Base-by-base conservation (phyloP, 92 coral and sea anemone species). In the Blastomussa wellsi region DNA sequence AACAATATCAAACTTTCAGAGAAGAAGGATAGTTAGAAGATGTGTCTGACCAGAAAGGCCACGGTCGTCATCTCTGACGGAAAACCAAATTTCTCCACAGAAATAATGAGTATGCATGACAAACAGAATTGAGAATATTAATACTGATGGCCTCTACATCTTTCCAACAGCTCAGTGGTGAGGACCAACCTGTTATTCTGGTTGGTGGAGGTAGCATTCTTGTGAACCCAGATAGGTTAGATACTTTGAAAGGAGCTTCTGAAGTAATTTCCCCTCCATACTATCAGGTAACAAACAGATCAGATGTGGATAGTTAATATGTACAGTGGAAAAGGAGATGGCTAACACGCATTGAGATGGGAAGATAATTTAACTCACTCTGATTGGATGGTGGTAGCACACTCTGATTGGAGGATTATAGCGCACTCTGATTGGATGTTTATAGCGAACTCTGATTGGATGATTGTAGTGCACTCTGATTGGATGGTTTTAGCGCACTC, bases 151-250 rank as follows among this genome's bases (percentile, higher is more conserved):
- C 69, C n/a, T 10, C 6, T 55, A 17, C 8, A 11, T 80, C 31
- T 28, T 57, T 35, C 33, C 37, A 60, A 15, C 77, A 93, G 98
- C 48, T 95, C 17, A 89, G 90, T 78, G 89, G 89, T 12, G 94
- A 93, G 80, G 88, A 87, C 72, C 95, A 94, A 52, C 92, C 95
- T 0, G 99, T 96, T 37, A 90, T 96, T 57, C 95, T 96, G 42
- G 99, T 96, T 31, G 99, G 99, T 41, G 98, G 99, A 84, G 99
- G 99, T 19, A 90, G 94, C 55, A 84, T 95, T 60, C 88, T 93
- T 88, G 90, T 74, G 39, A 82, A 38, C 15, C 36, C 51, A 79
- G 76, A 68, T 17, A 74, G 28, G 16, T 77, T 80, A 13, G 72
- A 89, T 47, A 71, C 73, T 7, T 72, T 96, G n/a, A 82, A 86